A percentile compares a stretch with the other conserved stretches of the same genome.
phyloP scores from a whole-genome alignment of 2,113 vertebrate species.

The Dunckerocampus dactyliophorus region DNA sequence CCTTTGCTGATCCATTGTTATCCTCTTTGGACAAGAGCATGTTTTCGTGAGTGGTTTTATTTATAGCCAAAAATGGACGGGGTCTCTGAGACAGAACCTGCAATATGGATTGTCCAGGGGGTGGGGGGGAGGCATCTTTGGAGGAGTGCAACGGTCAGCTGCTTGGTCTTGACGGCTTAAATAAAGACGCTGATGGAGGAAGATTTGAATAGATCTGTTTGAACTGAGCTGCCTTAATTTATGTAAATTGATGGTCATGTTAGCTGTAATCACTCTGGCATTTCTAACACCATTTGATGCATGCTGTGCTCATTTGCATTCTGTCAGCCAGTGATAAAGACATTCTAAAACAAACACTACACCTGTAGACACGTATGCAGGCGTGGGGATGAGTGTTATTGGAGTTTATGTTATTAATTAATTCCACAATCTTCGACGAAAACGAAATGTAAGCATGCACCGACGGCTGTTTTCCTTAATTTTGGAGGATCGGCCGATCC shows the following conservation, averaged over 20 bases:
- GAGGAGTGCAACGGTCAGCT: slow-evolving; percentile 24
- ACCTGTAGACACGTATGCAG: background rate
- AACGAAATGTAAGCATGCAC: too few species aligned
- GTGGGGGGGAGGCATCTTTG: slow-evolving; percentile 13
- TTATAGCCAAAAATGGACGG: background rate
- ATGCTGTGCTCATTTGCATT: background rate
- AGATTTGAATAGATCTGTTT: slow-evolving; percentile 17
- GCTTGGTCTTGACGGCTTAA: slow-evolving; percentile 36
- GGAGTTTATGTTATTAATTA: too few species aligned
- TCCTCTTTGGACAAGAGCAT: slow-evolving; percentile 1
- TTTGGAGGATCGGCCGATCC: too few species aligned
- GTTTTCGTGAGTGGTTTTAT: background rate
- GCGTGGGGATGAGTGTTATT: background rate
- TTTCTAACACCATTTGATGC: background rate
- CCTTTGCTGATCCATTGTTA: background rate
- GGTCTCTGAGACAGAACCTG: background rate
- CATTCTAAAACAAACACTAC: background rate
- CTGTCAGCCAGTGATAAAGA: background rate
- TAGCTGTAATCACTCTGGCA: background rate
- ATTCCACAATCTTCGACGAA: too few species aligned
- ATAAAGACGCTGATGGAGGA: slow-evolving; percentile 6
- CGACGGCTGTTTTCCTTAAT: too few species aligned
- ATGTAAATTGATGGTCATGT: background rate
- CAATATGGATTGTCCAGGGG: background rate
- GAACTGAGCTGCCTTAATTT: background rate